Evolutionary conservation across 2,888 invertebrate species (phyloP).

Genomic region (Tubulanus polymorphus): DNA sequence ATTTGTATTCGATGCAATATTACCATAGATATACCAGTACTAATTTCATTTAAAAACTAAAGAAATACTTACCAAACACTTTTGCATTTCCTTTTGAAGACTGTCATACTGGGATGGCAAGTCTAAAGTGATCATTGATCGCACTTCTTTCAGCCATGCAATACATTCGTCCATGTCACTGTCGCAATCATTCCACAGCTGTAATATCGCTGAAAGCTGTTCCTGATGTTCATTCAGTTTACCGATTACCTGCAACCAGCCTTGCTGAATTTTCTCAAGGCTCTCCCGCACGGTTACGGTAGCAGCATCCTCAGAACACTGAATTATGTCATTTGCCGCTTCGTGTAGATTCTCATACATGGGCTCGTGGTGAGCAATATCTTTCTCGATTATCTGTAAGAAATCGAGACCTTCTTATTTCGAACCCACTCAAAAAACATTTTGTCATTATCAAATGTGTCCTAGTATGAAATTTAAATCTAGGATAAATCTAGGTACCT

Average conservation of each 20-base stretch:
- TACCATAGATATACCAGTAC: no score
- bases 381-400: no score
- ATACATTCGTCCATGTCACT: slow-evolving; percentile 43
- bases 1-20: no score
- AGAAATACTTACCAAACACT: slow-evolving; percentile 34
- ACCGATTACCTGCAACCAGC: slow-evolving; percentile 16
- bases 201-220: slow-evolving; percentile 31
- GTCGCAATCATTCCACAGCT: slow-evolving; percentile 42
- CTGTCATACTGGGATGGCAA: slow-evolving; percentile 42
- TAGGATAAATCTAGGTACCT: no score
- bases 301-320: slow-evolving; percentile 30
- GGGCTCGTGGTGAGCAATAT: slow-evolving; percentile 36
- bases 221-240: slow-evolving; percentile 30
- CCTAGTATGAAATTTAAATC: not conserved
- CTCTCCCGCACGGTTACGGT: slow-evolving; percentile 27
- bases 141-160: slow-evolving; percentile 41
- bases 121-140: slow-evolving; percentile 25
- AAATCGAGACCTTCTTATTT: not conserved
- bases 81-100: slow-evolving; percentile 36
- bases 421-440: not conserved
- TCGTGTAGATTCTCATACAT: slow-evolving; percentile 35
- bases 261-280: slow-evolving; percentile 30
- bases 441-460: not conserved
- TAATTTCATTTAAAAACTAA: not conserved
- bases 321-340: slow-evolving; percentile 31